phyloP scores from a whole-genome alignment of 2,797 vertebrate species.

The Lacerta bilineata region DNA sequence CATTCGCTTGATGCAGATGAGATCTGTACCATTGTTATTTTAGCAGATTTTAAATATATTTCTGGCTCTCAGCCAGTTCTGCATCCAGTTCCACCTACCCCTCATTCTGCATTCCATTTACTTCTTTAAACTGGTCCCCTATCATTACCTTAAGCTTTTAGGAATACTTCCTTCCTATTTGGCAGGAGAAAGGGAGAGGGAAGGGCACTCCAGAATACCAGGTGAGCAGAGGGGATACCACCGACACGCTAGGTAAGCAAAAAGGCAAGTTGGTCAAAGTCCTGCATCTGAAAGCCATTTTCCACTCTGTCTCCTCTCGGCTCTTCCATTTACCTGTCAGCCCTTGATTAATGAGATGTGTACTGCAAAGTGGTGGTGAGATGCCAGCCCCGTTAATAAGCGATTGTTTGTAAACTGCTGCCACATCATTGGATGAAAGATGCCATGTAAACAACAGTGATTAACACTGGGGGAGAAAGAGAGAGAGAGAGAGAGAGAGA shows the following conservation, averaged over 20 bases:
- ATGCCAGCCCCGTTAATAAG: constrained; percentile 44
- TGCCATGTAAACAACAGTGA: constrained; percentile 45
- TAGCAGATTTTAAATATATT: too few relatives aligned
- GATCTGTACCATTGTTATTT: too few relatives aligned
- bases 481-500: too few relatives aligned
- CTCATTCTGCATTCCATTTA: background rate
- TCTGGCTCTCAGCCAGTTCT: too few relatives aligned
- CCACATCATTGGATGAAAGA: constrained; percentile 48
- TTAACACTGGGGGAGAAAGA: background rate
- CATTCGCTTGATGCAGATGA: too few relatives aligned
- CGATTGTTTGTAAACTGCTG: constrained; percentile 48
- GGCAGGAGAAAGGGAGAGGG: background rate
- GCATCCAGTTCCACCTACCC: background rate
- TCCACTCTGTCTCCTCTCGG: constrained; percentile 19
- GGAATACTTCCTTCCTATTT: constrained; percentile 15
- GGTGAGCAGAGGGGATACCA: background rate
- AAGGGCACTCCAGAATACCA: background rate
- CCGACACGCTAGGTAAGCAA: constrained; percentile 4
- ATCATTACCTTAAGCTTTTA: background rate
- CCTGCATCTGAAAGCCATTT: constrained; percentile 32
- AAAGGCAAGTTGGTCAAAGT: constrained; percentile 19
- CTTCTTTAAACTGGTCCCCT: background rate
- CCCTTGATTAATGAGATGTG: constrained; percentile 48
- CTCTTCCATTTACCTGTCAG: constrained; percentile 41
- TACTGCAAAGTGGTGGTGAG: constrained; percentile 36